Percentiles rank a stretch among this genome's conserved stretches.
Conservation (phyloP, 2,113 vertebrate genomes). For the Clupea harengus region DNA sequence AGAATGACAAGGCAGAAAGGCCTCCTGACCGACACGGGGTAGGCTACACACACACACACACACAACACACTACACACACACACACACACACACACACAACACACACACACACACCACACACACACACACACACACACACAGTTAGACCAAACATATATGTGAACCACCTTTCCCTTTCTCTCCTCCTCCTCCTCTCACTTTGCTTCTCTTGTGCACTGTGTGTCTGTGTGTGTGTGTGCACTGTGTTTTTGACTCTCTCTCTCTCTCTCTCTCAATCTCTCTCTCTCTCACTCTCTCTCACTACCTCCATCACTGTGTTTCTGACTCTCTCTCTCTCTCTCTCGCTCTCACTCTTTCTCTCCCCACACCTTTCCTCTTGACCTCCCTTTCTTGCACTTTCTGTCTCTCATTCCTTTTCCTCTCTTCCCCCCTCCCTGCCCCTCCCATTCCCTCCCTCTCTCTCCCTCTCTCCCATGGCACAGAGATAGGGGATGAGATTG, state of each 20-base stretch:
- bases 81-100: background rate
- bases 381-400: background rate
- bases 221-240: no score
- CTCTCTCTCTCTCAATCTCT: no score
- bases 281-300: no score
- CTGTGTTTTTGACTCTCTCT: no score
- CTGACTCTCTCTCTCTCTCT: no score
- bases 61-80: background rate
- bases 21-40: conserved; percentile 40
- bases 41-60: no score
- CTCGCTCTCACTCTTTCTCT: no score
- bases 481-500: conserved; percentile 51
- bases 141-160: no score
- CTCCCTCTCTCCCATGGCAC: conserved; percentile 24
- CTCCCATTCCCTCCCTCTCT: background rate
- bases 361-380: background rate
- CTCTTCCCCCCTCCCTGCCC: background rate
- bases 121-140: no score
- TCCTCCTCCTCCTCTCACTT: background rate
- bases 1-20: conserved; percentile 40
- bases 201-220: no score
- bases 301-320: no score
- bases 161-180: background rate
- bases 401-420: background rate
- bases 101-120: no score